Conservation (phyloP, 1,140 invertebrate genomes). For the Hycleus cichorii region DNA sequence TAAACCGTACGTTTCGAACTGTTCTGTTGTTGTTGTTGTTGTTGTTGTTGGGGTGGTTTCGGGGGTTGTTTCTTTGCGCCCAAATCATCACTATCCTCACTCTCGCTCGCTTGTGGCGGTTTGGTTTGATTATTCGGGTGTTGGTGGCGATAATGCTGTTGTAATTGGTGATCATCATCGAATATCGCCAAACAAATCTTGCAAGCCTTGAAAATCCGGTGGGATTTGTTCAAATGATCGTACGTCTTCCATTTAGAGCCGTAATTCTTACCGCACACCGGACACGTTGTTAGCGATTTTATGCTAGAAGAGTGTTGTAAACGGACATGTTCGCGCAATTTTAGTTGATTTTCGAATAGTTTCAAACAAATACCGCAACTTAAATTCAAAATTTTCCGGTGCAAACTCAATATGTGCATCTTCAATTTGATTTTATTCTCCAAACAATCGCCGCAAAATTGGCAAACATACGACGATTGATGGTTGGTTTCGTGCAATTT, state of each 20-base stretch:
- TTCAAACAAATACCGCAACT: conserved; percentile 54
- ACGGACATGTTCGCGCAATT: conserved; percentile 50
- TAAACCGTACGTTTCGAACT: conserved; percentile 39
- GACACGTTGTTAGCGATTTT: conserved; percentile 50
- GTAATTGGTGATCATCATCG: conserved; percentile 44
- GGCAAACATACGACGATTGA: conserved; percentile 47
- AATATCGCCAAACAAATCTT: conserved; percentile 54
- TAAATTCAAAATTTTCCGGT: conserved; percentile 49
- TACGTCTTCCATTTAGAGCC: conserved; percentile 54
- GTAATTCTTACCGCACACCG: conserved; percentile 54
- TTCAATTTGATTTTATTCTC: conserved; percentile 53
- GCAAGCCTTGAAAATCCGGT: conserved; percentile 52
- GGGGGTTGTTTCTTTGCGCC: conserved; percentile 1
- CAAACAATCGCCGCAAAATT: conserved; percentile 53
- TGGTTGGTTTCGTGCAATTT: conserved; percentile 49
- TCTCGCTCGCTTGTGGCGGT: conserved; percentile 11
- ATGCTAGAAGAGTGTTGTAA: conserved; percentile 47
- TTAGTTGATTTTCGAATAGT: conserved; percentile 49
- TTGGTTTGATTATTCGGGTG: conserved; percentile 32
- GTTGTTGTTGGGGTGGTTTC: too few relatives aligned
- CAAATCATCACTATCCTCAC: conserved; percentile 12
- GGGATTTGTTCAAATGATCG: conserved; percentile 55
- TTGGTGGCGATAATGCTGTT: conserved; percentile 43
- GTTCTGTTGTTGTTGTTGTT: conserved; percentile 19
- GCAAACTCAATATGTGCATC: conserved; percentile 51